Evolutionary conservation across 2,888 invertebrate genomes (phyloP).

Genomic region (Chymomyza amoena): DNA sequence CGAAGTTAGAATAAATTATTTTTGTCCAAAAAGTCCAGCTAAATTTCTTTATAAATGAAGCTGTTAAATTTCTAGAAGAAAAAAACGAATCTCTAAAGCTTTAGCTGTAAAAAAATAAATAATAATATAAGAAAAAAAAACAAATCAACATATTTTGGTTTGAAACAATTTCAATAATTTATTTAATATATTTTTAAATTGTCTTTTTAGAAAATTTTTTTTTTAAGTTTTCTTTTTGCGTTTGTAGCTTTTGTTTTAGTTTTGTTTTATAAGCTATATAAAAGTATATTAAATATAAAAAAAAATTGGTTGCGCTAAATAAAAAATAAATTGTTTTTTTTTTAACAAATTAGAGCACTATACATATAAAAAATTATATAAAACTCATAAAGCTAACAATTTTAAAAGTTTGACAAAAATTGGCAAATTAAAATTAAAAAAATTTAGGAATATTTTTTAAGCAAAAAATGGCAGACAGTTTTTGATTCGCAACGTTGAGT

Average conservation of each 20-base stretch:
- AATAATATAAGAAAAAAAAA: constrained; percentile 17
- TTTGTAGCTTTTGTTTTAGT: constrained; percentile 3
- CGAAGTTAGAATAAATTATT: constrained; percentile 9
- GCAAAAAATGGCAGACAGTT: constrained; percentile 2
- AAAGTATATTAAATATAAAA: constrained; percentile 26
- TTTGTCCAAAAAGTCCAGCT: neutral
- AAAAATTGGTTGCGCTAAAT: constrained; percentile 49
- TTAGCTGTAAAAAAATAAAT: neutral
- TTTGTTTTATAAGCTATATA: constrained; percentile 9
- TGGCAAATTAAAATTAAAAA: neutral
- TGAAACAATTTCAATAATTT: constrained; percentile 66
- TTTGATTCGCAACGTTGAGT: constrained; percentile 8
- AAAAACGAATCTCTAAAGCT: too few species aligned
- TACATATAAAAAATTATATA: neutral
- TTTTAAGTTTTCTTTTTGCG: constrained; percentile 18
- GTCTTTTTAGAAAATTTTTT: constrained; percentile 18
- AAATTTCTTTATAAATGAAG: too few species aligned
- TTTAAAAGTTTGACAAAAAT: constrained; percentile 4
- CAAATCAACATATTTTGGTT: constrained; percentile 28
- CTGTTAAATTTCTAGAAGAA: neutral
- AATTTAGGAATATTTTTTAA: too few species aligned
- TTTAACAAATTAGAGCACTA: neutral
- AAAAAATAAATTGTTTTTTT: neutral
- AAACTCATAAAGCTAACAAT: constrained; percentile 3
- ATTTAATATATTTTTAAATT: constrained; percentile 39